A percentile compares a stretch with the other conserved stretches of the same genome.
Evolutionary conservation across 2,888 invertebrate genomes (phyloP).

Genomic region (Temnothorax ravouxi): DNA sequence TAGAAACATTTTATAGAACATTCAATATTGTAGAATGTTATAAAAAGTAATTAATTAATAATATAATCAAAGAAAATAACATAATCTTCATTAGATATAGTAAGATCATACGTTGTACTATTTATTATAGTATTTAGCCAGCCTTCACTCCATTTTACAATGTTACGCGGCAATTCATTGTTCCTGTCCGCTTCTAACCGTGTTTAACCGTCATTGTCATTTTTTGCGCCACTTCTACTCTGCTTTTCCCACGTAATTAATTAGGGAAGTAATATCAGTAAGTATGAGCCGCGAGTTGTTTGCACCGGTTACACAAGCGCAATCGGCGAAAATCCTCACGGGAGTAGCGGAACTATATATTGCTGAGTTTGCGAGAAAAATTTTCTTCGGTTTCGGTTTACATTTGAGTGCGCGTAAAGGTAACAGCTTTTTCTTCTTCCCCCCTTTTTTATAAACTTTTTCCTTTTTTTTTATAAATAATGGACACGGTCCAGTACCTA

Average conservation of each 20-base stretch:
- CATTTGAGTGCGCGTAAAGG: conserved; percentile 24
- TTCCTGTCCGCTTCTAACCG: conserved; percentile 53
- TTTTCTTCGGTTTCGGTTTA: conserved; percentile 57
- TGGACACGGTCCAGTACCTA: background rate
- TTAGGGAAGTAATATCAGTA: conserved; percentile 71
- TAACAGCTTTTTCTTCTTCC: conserved; percentile 22
- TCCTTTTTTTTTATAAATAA: background rate
- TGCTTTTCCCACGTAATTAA: conserved; percentile 66
- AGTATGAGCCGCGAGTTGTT: conserved; percentile 59
- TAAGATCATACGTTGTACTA: background rate
- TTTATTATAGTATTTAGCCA: background rate
- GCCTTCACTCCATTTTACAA: conserved; percentile 41
- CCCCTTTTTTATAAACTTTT: background rate
- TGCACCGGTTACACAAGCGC: conserved; percentile 56
- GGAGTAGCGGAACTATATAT: conserved; percentile 22
- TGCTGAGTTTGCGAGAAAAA: conserved; percentile 39
- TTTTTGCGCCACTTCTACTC: conserved; percentile 58
- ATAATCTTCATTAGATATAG: background rate
- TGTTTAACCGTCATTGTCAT: conserved; percentile 53
- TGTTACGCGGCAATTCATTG: conserved; percentile 54
- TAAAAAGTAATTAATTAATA: background rate
- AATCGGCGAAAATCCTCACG: conserved; percentile 64
- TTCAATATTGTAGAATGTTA: background rate
- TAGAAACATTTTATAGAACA: background rate
- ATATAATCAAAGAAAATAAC: background rate